Evolutionary conservation across 2,888 invertebrate genomes (phyloP), one percentile per base, ranked within the genome.

Genomic region (Ptychoptera albimana): DNA sequence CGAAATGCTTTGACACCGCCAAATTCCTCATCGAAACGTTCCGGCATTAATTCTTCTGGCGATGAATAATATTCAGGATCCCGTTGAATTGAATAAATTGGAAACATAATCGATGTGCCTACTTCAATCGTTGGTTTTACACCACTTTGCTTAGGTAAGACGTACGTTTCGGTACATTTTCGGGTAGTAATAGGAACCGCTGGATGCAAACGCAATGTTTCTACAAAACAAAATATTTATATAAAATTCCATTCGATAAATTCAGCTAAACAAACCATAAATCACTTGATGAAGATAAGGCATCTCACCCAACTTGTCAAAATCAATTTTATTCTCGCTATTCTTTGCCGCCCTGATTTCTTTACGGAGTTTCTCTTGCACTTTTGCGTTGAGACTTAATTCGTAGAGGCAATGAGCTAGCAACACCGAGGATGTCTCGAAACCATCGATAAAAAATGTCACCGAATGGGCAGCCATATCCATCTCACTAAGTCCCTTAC

Each of bases 371-470:
- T 50, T 54, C 14, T 58, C 48, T 42, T 63, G 62, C 2, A 46
- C 49, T 2, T 52, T 32, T 23, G 48, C 42, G 45, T 61, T 45
- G 1, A 56, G 52, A 1, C 56, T 60, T 8, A 64, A 45, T 49
- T 61, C 48, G 40, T 60, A 42, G 4, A 64, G 46, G 2, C 55
- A 48, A 46, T 58, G 57, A 0, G 57, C 45, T 1, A 65, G 44
- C 0, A 57, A 53, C 0, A 50, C 15, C 12, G 59, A 58, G 1
- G 64, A 58, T 1, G 65, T 63, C 40, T 63, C 62, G n/a, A 58
- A 59, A 2, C 64, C 64, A 48, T 65, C 64, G 8, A 60, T 32
- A 29, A 64, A 50, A 46, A 64, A 63, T 10, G 64, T 61, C 53
- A 63, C 57, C 2, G 58, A 53, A 39, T 59, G 55, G 1, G 59